Conservation (phyloP, 2,888 invertebrate genomes). For the Laothoe populi region DNA sequence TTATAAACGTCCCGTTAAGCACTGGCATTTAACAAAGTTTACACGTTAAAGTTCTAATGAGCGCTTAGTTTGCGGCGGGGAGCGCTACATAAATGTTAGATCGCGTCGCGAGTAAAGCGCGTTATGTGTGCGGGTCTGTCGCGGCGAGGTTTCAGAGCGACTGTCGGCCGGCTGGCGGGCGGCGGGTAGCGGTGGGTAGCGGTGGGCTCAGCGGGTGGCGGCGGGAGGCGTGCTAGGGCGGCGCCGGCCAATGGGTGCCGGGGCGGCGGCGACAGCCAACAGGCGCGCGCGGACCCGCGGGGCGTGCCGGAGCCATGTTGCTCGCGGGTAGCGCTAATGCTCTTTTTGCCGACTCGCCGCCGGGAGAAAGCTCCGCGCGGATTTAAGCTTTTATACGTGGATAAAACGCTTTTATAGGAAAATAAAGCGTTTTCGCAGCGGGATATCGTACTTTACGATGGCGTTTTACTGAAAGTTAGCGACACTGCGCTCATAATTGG, state of each 20-base stretch:
- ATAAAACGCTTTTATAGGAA: slow-evolving; percentile 84
- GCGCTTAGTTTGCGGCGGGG: slow-evolving; percentile 9
- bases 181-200: slow-evolving; percentile 39
- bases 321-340: slow-evolving; percentile 70
- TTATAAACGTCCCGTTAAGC: slow-evolving; percentile 1
- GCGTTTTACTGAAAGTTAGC: slow-evolving; percentile 81
- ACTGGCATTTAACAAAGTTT: slow-evolving; percentile 15
- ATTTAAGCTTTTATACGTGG: slow-evolving; percentile 85
- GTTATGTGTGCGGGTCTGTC: slow-evolving; percentile 42
- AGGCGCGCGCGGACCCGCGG: slow-evolving; percentile 54
- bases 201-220: slow-evolving; percentile 47
- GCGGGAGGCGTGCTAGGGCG: slow-evolving; percentile 39
- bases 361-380: slow-evolving; percentile 82
- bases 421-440: slow-evolving; percentile 83
- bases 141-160: slow-evolving; percentile 55
- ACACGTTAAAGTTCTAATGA: neutral
- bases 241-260: slow-evolving; percentile 36
- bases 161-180: slow-evolving; percentile 47
- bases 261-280: slow-evolving; percentile 56
- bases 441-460: slow-evolving; percentile 81
- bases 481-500: slow-evolving; percentile 76
- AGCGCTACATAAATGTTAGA: slow-evolving; percentile 31
- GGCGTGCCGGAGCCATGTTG: slow-evolving; percentile 80
- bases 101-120: slow-evolving; percentile 41
- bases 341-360: slow-evolving; percentile 79